Evolutionary conservation across 2,797 vertebrate genomes (phyloP).

Genomic region (Bradypodion ventrale): DNA sequence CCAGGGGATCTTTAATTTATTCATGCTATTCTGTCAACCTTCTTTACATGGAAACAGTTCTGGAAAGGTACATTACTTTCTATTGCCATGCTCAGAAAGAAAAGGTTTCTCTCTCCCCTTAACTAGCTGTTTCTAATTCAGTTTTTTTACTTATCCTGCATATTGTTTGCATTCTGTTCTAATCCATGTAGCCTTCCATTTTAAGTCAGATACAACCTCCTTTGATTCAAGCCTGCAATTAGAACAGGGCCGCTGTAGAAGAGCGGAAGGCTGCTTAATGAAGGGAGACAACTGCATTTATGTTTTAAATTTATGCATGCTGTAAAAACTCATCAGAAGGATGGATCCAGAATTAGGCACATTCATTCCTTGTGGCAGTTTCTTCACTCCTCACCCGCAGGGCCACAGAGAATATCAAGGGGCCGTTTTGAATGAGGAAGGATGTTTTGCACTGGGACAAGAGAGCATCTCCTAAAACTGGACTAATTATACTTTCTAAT

Average conservation of each 20-base stretch:
- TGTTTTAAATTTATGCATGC: background rate
- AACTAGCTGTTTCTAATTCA: slow-evolving; percentile 16
- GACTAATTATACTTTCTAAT: background rate
- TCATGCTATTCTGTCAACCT: slow-evolving; percentile 68
- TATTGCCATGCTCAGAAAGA: slow-evolving; percentile 53
- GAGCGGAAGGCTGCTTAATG: background rate
- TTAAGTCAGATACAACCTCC: background rate
- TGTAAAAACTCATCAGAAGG: background rate
- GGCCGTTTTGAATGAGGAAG: no score
- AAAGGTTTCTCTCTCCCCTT: slow-evolving; percentile 9
- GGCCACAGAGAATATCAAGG: background rate
- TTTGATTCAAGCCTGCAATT: background rate
- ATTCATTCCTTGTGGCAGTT: background rate
- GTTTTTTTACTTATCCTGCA: slow-evolving; percentile 6
- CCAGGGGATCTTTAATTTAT: slow-evolving; percentile 67
- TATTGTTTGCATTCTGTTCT: background rate
- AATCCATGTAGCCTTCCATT: background rate
- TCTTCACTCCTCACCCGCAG: background rate
- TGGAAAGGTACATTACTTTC: slow-evolving; percentile 60
- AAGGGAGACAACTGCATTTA: slow-evolving; percentile 1
- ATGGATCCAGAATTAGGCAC: background rate
- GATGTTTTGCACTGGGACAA: background rate
- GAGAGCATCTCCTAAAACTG: background rate
- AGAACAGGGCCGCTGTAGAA: background rate
- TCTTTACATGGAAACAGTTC: slow-evolving; percentile 67